A percentile compares a stretch with the other conserved stretches of the same genome.
These are phyloP conservation scores for Chouioia cunea DNA, from an alignment of 2,888 invertebrate species.

Conservation along the genomic window DNA sequence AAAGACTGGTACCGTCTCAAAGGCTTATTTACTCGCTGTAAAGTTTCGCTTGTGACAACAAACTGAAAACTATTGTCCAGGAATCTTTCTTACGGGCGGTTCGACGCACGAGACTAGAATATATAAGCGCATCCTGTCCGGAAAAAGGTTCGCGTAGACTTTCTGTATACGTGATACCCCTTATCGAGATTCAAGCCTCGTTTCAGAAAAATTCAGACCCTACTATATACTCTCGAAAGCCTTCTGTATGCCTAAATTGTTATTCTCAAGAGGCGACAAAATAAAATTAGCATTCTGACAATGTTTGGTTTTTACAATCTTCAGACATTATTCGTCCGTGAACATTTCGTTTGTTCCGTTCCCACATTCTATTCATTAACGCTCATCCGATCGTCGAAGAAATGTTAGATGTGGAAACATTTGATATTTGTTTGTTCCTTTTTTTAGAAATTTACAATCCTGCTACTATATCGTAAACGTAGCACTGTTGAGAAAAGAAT, in stretches of 20 bases:
- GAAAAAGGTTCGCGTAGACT: conserved; percentile 38
- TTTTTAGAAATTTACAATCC: neutral
- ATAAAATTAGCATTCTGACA: conserved; percentile 37
- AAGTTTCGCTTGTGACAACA: conserved; percentile 27
- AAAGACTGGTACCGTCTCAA: no score
- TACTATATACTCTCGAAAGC: conserved; percentile 38
- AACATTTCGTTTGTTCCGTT: conserved; percentile 4
- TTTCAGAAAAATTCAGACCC: conserved; percentile 43
- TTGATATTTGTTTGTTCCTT: conserved; percentile 15
- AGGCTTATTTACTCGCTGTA: no score
- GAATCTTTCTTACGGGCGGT: conserved; percentile 35
- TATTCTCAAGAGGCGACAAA: conserved; percentile 36
- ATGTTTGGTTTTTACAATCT: conserved; percentile 10
- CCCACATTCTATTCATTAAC: neutral
- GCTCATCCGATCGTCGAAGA: neutral
- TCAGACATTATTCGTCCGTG: neutral
- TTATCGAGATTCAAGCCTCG: conserved; percentile 49
- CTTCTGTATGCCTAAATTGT: conserved; percentile 39
- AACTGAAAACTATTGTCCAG: conserved; percentile 35
- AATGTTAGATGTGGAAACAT: neutral
- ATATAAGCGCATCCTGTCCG: conserved; percentile 30
- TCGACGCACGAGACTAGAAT: conserved; percentile 39
- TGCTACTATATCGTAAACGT: neutral
- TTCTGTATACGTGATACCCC: conserved; percentile 42
- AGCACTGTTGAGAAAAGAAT: conserved; percentile 8